Evolutionary conservation across 2,888 invertebrate genomes (phyloP), one percentile per base, ranked within the genome.

Genomic region (Eulithis testata): DNA sequence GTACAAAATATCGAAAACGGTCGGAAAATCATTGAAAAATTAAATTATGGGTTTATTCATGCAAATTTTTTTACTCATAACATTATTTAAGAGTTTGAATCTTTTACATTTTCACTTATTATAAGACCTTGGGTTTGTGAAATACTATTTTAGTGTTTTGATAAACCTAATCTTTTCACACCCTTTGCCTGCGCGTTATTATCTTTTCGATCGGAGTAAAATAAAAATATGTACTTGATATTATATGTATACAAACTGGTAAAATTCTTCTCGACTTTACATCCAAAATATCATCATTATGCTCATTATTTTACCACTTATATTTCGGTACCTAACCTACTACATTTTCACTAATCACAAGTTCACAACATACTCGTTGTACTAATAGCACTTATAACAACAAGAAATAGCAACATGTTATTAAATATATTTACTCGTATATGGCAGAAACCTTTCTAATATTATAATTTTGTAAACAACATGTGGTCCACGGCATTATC

Each of bases 401-500:
- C 44, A 11, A 44, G 11, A 40, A 9, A 40, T 40, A 40, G 9
- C 40, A 9, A 5, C 40, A 40, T 8, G 8, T 40, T 40, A 40
- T 40, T 40, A 40, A 3, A 4, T 50, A 50, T 31, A 31, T 31
- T 6, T 31, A 31, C 31, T 31, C 49, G 6, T 14, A 47, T 14
- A 47, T 8, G 49, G 53, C 54, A 54, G 36, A 51, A 55, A 44
- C 37, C 51, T 65, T 55, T 65, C 55, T 64, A 60, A 51, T 60
- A 60, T 56, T 60, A 57, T 61, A 57, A 65, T 60, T 54, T 57
- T 52, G 53, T 65, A 71, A 71, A 74, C 70, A 76, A 74, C 4
- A 75, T 76, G 73, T 74, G 77, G 76, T 77, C 73, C 65, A 49
- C 58, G 60, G 43, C 62, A 61, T 60, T 61, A 63, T 61, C 63